Conservation (phyloP, 2,888 invertebrate genomes). For the Phalera bucephala region DNA sequence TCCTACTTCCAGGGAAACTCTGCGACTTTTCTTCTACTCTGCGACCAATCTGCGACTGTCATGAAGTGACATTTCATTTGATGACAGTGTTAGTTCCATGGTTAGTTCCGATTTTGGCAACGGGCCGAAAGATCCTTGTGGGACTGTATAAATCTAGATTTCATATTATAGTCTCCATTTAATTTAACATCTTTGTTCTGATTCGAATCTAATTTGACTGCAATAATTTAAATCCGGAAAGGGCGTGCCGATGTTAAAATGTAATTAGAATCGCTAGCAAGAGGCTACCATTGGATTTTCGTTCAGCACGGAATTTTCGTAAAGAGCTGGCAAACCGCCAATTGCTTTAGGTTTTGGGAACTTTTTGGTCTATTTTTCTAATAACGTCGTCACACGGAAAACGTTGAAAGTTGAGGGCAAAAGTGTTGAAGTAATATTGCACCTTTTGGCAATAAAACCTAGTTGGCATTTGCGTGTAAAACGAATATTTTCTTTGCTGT, state of each 20-base stretch:
- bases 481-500: no score
- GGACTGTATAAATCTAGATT: neutral
- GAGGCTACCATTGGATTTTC: slow-evolving; percentile 21
- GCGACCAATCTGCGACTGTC: no score
- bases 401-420: slow-evolving; percentile 11
- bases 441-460: no score
- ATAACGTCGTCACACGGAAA: slow-evolving; percentile 13
- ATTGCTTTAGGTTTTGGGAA: slow-evolving; percentile 14
- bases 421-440: slow-evolving; percentile 3
- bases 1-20: no score
- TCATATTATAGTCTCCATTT: neutral
- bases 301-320: slow-evolving; percentile 19
- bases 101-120: no score
- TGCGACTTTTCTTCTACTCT: no score
- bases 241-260: slow-evolving; percentile 26
- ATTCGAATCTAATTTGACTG: slow-evolving; percentile 6
- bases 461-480: no score
- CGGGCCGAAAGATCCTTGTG: no score
- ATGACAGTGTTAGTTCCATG: no score
- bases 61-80: no score
- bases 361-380: slow-evolving; percentile 22
- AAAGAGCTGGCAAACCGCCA: slow-evolving; percentile 34
- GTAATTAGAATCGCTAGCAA: slow-evolving; percentile 38
- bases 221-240: slow-evolving; percentile 10
- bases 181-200: neutral